A percentile compares a stretch with the other conserved stretches of the same genome.
These are phyloP conservation scores for Dolichomitus sp. DNA, from an alignment of 2,888 invertebrate species.

Conservation along the genomic window DNA sequence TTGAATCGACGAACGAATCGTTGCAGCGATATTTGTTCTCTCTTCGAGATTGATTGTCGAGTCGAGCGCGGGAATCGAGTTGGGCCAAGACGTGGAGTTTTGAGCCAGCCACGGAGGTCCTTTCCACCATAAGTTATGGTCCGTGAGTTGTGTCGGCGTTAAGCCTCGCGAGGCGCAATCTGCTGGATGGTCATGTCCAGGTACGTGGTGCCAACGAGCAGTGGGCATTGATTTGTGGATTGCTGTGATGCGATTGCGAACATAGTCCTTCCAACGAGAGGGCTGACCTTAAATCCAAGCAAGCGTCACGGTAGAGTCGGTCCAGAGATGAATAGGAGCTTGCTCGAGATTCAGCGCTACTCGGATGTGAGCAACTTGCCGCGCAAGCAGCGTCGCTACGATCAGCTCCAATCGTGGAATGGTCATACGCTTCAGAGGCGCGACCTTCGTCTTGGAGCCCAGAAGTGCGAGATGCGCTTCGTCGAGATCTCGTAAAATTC, in stretches of 20 bases:
- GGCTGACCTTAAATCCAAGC: conserved; percentile 27
- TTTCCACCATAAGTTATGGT: conserved; percentile 27
- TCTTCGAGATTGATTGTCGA: conserved; percentile 30
- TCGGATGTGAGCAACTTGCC: conserved; percentile 40
- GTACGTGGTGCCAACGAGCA: conserved; percentile 22
- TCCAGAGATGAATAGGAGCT: conserved; percentile 1
- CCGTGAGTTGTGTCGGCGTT: conserved; percentile 15
- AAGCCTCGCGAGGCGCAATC: conserved; percentile 32
- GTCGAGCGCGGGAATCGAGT: conserved; percentile 33
- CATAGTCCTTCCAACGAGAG: conserved; percentile 21
- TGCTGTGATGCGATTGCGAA: conserved; percentile 4
- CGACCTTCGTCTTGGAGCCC: conserved; percentile 44
- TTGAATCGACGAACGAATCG: conserved; percentile 15
- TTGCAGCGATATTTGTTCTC: conserved; percentile 30
- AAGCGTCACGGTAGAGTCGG: conserved; percentile 2
- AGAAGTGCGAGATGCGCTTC: not conserved
- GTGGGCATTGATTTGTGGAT: conserved; percentile 23
- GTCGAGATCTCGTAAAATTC: conserved; percentile 2
- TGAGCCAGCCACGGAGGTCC: conserved; percentile 13
- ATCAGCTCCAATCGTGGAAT: conserved; percentile 31
- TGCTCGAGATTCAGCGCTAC: conserved; percentile 9
- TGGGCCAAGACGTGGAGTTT: conserved; percentile 19
- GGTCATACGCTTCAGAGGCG: conserved; percentile 56
- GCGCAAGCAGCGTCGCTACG: conserved; percentile 48
- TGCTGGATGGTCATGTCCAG: conserved; percentile 19